Evolutionary conservation across 2,797 vertebrate genomes (phyloP).

Genomic region (Catostomus latipinnis): DNA sequence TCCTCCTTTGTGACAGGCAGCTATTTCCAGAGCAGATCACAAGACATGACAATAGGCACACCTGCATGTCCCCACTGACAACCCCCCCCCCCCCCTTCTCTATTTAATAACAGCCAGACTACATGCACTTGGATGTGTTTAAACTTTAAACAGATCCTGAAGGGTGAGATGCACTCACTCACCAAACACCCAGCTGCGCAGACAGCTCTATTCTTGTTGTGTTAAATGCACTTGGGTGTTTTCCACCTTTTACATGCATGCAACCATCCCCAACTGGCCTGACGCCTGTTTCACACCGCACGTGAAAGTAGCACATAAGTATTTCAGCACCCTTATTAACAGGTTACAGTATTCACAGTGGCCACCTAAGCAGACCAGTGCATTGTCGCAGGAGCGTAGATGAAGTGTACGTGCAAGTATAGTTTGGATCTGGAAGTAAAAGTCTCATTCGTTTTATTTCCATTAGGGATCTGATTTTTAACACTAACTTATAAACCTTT

Average conservation of each 20-base stretch:
- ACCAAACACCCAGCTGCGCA: slow-evolving; percentile 32
- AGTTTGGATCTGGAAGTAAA: no score
- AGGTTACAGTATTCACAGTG: no score
- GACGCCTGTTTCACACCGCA: not conserved
- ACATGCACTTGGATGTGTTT: slow-evolving; percentile 58
- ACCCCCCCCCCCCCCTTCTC: slow-evolving; percentile 1
- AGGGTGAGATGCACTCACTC: slow-evolving; percentile 37
- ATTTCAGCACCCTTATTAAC: no score
- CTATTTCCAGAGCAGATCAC: slow-evolving; percentile 62
- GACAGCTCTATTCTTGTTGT: slow-evolving; percentile 21
- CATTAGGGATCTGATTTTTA: no score
- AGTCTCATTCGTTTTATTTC: no score
- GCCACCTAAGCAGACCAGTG: no score
- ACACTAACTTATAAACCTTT: no score
- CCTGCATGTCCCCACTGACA: slow-evolving; percentile 18
- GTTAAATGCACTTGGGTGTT: slow-evolving; percentile 11
- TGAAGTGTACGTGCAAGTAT: no score
- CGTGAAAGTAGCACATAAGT: no score
- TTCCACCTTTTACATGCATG: slow-evolving; percentile 14
- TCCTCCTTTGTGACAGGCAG: slow-evolving; percentile 55
- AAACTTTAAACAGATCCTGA: slow-evolving; percentile 66
- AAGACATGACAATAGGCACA: slow-evolving; percentile 58
- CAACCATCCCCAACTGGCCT: not conserved
- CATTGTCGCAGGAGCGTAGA: no score
- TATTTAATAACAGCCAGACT: slow-evolving; percentile 50